Percentiles rank a stretch among this genome's conserved stretches.
Conservation (phyloP, 2,113 vertebrate species). For the Clinocottus analis region DNA sequence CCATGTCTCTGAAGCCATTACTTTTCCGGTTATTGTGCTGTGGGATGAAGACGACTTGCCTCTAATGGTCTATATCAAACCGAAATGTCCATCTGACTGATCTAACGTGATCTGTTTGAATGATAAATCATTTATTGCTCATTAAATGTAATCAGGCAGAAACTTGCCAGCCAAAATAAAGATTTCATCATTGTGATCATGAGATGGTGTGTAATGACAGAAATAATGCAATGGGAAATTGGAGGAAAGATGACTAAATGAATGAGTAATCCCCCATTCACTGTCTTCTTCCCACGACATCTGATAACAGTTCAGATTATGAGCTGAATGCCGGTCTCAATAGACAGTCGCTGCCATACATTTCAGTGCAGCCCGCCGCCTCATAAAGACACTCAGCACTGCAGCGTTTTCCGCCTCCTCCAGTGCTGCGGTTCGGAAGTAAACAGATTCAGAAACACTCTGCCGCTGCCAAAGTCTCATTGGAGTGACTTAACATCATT, state of each 20-base stretch:
- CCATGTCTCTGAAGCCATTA: conserved; percentile 42
- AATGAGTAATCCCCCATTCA: conserved; percentile 75
- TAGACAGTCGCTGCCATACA: conserved; percentile 60
- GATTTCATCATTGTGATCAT: conserved; percentile 74
- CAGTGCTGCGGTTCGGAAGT: conserved; percentile 62
- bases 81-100: conserved; percentile 68
- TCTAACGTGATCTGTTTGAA: conserved; percentile 66
- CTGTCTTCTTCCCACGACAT: conserved; percentile 69
- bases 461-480: conserved; percentile 42
- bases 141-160: conserved; percentile 79
- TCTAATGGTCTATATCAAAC: conserved; percentile 66
- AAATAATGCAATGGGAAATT: conserved; percentile 73
- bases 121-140: conserved; percentile 69
- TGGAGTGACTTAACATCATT: conserved; percentile 62
- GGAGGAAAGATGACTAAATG: conserved; percentile 76
- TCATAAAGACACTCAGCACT: conserved; percentile 67
- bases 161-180: conserved; percentile 79
- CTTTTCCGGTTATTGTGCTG: conserved; percentile 59
- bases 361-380: conserved; percentile 51
- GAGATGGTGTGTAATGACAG: conserved; percentile 73
- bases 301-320: conserved; percentile 68
- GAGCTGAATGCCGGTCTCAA: conserved; percentile 59
- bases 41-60: conserved; percentile 49
- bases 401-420: conserved; percentile 65
- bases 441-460: conserved; percentile 71